Conservation (phyloP, 2,113 vertebrate species). For the Neopipo cinnamomea region DNA sequence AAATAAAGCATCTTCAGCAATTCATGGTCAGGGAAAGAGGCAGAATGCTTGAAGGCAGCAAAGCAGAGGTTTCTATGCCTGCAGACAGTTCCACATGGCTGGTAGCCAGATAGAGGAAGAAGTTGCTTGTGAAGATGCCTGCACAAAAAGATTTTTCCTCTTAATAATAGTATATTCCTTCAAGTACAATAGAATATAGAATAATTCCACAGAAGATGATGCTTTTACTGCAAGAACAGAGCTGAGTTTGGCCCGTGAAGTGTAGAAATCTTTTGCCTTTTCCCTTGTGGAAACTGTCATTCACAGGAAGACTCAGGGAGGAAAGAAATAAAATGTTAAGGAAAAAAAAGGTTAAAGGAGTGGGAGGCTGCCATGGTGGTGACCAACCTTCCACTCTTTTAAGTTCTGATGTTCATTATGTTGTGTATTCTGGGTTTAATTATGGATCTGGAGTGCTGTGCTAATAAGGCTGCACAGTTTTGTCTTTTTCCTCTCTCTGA, state of each 20-base stretch:
- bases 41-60: background rate
- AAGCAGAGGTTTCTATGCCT: background rate
- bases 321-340: background rate
- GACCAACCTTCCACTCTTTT: background rate
- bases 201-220: background rate
- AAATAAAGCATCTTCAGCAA: background rate
- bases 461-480: conserved; percentile 13
- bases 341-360: background rate
- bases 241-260: background rate
- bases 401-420: background rate
- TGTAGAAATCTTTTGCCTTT: background rate
- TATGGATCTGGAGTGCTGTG: background rate
- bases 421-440: conserved; percentile 25
- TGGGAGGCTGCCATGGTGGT: background rate
- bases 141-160: background rate
- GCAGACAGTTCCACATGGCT: background rate
- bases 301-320: background rate
- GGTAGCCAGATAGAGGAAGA: background rate
- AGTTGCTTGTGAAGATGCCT: background rate
- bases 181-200: background rate
- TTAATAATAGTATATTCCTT: background rate
- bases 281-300: background rate
- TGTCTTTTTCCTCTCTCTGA: conserved; percentile 8
- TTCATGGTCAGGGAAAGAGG: background rate
- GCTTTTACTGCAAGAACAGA: background rate